Evolutionary conservation across 2,113 vertebrate genomes (phyloP).

Genomic region (Rhinoderma darwinii): DNA sequence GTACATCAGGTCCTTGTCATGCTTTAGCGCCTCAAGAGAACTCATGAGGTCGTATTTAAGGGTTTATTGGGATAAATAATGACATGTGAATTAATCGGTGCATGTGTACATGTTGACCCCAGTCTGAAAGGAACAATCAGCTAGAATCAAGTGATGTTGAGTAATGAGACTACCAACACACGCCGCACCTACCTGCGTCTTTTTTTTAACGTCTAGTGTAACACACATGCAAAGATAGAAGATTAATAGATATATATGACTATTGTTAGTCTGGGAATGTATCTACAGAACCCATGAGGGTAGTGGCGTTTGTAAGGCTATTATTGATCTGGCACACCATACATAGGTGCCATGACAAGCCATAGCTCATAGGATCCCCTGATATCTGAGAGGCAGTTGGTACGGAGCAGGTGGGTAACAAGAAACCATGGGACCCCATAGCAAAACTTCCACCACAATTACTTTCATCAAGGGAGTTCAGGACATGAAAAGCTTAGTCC

Average conservation of each 20-base stretch:
- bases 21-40: background rate
- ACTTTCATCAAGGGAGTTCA: too few relatives aligned
- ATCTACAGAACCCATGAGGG: background rate
- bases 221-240: background rate
- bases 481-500: too few relatives aligned
- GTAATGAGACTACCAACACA: background rate
- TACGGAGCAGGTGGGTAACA: too few relatives aligned
- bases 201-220: background rate
- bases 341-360: background rate
- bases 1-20: background rate
- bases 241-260: background rate
- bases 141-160: background rate
- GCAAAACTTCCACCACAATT: too few relatives aligned
- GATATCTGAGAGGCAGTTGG: too few relatives aligned
- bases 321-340: background rate
- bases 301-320: background rate
- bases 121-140: background rate
- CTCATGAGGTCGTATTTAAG: background rate
- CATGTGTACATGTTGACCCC: background rate
- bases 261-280: background rate
- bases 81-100: background rate
- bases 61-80: background rate
- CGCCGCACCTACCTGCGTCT: background rate
- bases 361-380: background rate
- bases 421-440: too few relatives aligned